These are phyloP conservation scores for Mormyrus iriodes DNA, from an alignment of 2,113 vertebrate genomes.

Conservation along the genomic window DNA sequence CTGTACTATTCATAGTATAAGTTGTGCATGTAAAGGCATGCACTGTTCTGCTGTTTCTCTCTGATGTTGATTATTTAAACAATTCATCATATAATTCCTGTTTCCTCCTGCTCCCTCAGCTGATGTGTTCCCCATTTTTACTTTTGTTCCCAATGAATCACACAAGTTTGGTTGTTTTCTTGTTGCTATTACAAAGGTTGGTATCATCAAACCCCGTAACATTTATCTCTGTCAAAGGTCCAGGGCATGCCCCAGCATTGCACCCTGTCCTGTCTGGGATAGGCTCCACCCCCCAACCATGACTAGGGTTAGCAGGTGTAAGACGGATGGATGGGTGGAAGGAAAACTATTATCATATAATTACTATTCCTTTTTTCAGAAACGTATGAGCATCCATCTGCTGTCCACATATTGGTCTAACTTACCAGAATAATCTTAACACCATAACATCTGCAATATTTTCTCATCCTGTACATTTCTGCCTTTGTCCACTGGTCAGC, in stretches of 20 bases:
- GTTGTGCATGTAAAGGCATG: not conserved
- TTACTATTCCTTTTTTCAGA: not conserved
- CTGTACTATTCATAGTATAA: not conserved
- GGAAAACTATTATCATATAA: not conserved
- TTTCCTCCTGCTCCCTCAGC: not conserved
- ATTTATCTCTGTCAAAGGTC: not conserved
- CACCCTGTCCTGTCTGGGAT: not conserved
- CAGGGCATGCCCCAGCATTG: not conserved
- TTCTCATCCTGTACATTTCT: not conserved
- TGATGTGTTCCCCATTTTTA: not conserved
- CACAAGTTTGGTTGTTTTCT: not conserved
- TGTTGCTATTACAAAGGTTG: not conserved
- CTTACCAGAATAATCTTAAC: not conserved
- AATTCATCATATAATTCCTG: not conserved
- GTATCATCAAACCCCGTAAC: not conserved
- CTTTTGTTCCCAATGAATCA: not conserved
- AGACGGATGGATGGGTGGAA: not conserved
- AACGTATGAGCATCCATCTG: not conserved
- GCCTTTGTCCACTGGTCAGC: not conserved
- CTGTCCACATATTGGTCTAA: not conserved
- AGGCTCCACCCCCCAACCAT: not conserved
- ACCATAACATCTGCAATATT: not conserved
- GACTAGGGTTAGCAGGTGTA: not conserved
- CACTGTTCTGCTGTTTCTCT: not conserved
- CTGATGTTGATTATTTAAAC: not conserved